Percentiles rank a stretch among this genome's conserved stretches.
Evolutionary conservation across 2,888 invertebrate species (phyloP).

Genomic region (Drepana falcataria): DNA sequence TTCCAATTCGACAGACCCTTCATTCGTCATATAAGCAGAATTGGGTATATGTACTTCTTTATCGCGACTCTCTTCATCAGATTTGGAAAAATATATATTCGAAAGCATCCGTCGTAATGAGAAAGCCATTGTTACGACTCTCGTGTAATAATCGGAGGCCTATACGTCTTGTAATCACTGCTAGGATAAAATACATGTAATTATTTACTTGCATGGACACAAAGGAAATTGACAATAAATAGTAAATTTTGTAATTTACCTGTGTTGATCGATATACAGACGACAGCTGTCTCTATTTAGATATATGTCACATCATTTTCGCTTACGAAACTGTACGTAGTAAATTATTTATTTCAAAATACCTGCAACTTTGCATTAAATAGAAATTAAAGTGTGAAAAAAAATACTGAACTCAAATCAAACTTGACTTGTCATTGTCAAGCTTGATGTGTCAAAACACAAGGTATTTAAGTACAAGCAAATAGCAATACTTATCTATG

Average conservation of each 20-base stretch:
- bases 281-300: too few relatives aligned
- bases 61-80: slow-evolving; percentile 30
- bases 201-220: not conserved
- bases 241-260: slow-evolving; percentile 22
- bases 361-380: too few relatives aligned
- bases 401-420: too few relatives aligned
- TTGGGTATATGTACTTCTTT: slow-evolving; percentile 15
- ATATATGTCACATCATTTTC: too few relatives aligned
- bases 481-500: too few relatives aligned
- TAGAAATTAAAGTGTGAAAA: too few relatives aligned
- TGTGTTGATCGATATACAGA: slow-evolving; percentile 1
- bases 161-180: not conserved
- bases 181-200: not conserved
- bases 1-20: slow-evolving; percentile 28
- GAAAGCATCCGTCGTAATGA: slow-evolving; percentile 66
- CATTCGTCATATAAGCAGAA: slow-evolving; percentile 9
- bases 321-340: not conserved
- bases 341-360: too few relatives aligned
- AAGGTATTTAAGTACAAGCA: too few relatives aligned
- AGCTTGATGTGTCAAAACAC: too few relatives aligned
- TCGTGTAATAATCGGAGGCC: not conserved
- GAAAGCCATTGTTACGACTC: slow-evolving; percentile 54
- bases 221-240: not conserved
- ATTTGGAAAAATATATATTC: slow-evolving; percentile 66
- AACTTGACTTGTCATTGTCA: too few relatives aligned